phyloP scores from a whole-genome alignment of 2,113 vertebrate species.

The Geococcyx californianus region DNA sequence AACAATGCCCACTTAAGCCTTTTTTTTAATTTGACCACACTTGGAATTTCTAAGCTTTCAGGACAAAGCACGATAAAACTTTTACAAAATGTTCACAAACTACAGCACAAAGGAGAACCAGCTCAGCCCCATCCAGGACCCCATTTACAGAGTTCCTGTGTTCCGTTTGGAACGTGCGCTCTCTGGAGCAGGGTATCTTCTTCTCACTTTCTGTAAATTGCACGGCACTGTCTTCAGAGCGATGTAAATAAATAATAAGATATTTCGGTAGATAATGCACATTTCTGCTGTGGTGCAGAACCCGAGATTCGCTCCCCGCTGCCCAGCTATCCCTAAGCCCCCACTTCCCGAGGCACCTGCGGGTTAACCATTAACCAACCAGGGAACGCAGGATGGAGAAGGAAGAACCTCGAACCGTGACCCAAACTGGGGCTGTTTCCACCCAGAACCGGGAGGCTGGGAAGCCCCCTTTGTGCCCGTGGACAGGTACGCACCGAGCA shows the following conservation, averaged over 20 bases:
- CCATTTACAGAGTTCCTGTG: too few species aligned
- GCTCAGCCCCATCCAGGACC: background rate
- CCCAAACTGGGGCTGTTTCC: accelerated
- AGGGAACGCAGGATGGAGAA: background rate
- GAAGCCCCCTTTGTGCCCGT: background rate
- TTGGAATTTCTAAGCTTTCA: background rate
- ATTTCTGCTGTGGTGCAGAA: background rate
- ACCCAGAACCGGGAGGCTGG: too few species aligned
- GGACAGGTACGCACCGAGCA: background rate
- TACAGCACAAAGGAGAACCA: background rate
- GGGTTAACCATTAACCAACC: background rate
- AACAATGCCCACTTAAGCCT: background rate
- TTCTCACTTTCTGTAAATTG: background rate
- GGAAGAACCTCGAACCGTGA: background rate
- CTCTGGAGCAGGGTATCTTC: background rate
- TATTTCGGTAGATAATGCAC: background rate
- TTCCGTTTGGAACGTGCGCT: background rate
- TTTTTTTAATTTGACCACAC: background rate
- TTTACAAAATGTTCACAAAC: background rate
- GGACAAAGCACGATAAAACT: background rate
- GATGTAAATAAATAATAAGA: slow-evolving; percentile 10
- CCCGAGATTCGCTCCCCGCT: background rate
- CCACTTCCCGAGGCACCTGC: background rate
- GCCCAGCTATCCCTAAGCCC: background rate
- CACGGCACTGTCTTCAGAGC: background rate